Percentiles rank a stretch among this genome's conserved stretches.
phyloP scores from a whole-genome alignment of 2,888 invertebrate genomes.

The Prenolepis imparis region DNA sequence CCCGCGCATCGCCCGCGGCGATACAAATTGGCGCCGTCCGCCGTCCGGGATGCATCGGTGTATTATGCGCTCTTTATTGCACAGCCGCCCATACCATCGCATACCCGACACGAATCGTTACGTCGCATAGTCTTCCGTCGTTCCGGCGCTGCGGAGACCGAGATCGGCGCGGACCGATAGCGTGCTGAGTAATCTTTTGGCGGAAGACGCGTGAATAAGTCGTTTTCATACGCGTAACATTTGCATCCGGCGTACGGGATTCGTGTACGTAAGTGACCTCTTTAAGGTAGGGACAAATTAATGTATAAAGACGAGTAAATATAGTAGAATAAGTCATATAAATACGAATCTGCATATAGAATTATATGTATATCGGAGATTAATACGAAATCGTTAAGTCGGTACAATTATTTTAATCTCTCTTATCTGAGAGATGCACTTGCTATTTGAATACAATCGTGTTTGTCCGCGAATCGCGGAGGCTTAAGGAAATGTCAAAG shows the following conservation, averaged over 20 bases:
- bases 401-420: neutral
- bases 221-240: conserved; percentile 70
- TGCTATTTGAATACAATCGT: neutral
- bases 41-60: conserved; percentile 39
- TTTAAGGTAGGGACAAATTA: neutral
- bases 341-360: too few relatives aligned
- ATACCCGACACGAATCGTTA: conserved; percentile 82
- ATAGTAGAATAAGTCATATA: neutral
- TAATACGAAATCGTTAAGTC: neutral
- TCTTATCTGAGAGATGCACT: neutral
- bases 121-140: conserved; percentile 77
- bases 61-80: conserved; percentile 66
- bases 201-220: conserved; percentile 80
- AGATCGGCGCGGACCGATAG: conserved; percentile 76
- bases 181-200: conserved; percentile 67
- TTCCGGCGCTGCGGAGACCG: conserved; percentile 67
- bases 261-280: neutral
- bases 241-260: conserved; percentile 44
- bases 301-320: neutral
- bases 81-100: conserved; percentile 50
- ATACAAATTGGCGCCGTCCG: conserved; percentile 59
- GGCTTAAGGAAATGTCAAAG: conserved; percentile 31
- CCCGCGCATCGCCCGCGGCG: conserved; percentile 23
- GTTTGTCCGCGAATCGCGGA: neutral
- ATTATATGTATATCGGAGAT: neutral